Conservation (phyloP, 2,888 invertebrate species). For the Chrysina gloriosa region DNA sequence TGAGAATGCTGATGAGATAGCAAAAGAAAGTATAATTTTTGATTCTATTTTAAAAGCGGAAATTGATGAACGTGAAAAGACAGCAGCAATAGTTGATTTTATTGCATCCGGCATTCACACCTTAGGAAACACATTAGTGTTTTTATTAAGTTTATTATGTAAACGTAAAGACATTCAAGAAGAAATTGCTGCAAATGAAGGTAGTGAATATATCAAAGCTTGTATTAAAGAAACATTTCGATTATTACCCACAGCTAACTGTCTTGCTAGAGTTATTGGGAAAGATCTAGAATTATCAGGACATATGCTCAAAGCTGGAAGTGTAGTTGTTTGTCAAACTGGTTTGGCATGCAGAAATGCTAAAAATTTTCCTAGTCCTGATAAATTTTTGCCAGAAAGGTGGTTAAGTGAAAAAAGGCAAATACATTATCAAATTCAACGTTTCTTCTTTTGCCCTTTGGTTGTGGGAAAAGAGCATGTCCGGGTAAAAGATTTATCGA, state of each 20-base stretch:
- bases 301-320: slow-evolving; percentile 78
- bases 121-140: slow-evolving; percentile 84
- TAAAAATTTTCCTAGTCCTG: slow-evolving; percentile 78
- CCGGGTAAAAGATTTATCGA: slow-evolving; percentile 89
- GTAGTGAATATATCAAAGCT: slow-evolving; percentile 66
- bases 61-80: slow-evolving; percentile 83
- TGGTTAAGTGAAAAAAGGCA: slow-evolving; percentile 72
- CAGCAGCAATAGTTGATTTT: slow-evolving; percentile 87
- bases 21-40: slow-evolving; percentile 76
- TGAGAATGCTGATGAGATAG: slow-evolving; percentile 72
- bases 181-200: slow-evolving; percentile 8
- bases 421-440: slow-evolving; percentile 67
- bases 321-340: slow-evolving; percentile 83
- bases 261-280: slow-evolving; percentile 81
- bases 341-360: slow-evolving; percentile 84
- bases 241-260: slow-evolving; percentile 81
- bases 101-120: slow-evolving; percentile 90
- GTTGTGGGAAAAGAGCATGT: slow-evolving; percentile 82
- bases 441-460: slow-evolving; percentile 81
- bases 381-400: slow-evolving; percentile 79
- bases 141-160: slow-evolving; percentile 80
- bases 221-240: slow-evolving; percentile 83
- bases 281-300: slow-evolving; percentile 75
- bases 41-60: slow-evolving; percentile 78
- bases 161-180: slow-evolving; percentile 73